Evolutionary conservation across 30 jellyfish, hydroid and myxozoan species (phyloP), one percentile per base, ranked within the genome.

Genomic region (Turritopsis rubra): DNA sequence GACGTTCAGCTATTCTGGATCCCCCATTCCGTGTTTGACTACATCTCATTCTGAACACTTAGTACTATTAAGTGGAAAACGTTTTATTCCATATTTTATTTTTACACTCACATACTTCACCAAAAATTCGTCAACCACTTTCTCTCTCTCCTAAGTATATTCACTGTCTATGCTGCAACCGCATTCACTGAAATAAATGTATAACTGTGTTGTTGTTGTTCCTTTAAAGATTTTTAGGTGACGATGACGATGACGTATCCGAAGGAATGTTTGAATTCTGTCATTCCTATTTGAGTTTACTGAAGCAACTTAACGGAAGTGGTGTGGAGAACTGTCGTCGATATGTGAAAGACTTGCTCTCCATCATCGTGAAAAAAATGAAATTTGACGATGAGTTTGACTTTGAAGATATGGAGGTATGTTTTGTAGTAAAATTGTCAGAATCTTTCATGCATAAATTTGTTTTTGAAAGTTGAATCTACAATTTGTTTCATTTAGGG

Each of bases 181-280:
- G n/a, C n/a, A n/a, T n/a, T n/a, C n/a, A n/a, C n/a, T n/a, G n/a
- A n/a, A n/a, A n/a, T n/a, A n/a, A n/a, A n/a, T n/a, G n/a, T n/a
- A n/a, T n/a, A n/a, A n/a, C n/a, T n/a, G n/a, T n/a, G n/a, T n/a
- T n/a, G n/a, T 65, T 29, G 25, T 21, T 16, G 20, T 89, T 20
- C 53, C 75, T n/a, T 52, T 65, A 93, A n/a, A n/a, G 99, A 65
- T 93, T 88, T 89, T 88, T 93, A 53, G 89, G 91, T 53, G 97
- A 93, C 65, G 95, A 89, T 24, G 99, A 93, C 72, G 99, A 93
- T 83, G 99, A 93, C 72, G 87, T 93, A 28, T 88, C 99, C 8
- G 95, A 88, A 30, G 89, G 96, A 1, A 96, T 93, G 73, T 65
- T 85, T 65, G 99, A 89, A 65, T 93, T 93, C 75, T 91, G 96